Base-by-base conservation (phyloP, 2,888 invertebrate genomes). In the Agrotis clavis region DNA sequence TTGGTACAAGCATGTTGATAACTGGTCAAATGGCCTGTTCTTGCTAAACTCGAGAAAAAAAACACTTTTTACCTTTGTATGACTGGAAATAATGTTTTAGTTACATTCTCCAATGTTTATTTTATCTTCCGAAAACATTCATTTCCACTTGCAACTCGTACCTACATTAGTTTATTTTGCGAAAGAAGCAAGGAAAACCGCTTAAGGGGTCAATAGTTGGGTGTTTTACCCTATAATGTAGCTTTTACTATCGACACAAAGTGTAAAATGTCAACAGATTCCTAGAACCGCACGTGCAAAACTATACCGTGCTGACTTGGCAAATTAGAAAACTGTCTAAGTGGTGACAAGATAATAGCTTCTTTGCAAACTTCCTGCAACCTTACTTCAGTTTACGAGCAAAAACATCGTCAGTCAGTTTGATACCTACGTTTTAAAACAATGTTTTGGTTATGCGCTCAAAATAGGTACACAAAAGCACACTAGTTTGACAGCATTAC, bases 271-370 rank as follows among this genome's bases (percentile, higher is more conserved):
- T 54, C 41, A 74, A 63, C 13, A 19, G n/a, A 57, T 65, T 57
- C 13, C n/a, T 25, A 21, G 21, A 30, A 48, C 18, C 18, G 53
- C 69, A 76, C 50, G 50, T 81, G 62, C 48, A 62, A 50, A 57
- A 30, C 16, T 74, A 48, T 21, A 53, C 41, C 4, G 45, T 66
- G 62, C 54, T 63, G 57, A 56, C 50, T 63, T 77, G 61, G 59
- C 60, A 67, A 63, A 79, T 77, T 77, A 63, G 19, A 67, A 77
- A 67, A 80, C 25, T 75, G 64, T 80, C 51, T 68, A 21, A 67
- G 51, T 64, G 16, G 35, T 64, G 64, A 61, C 60, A 51, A 30
- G 56, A 16, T 73, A 54, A 66, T 62, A 53, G 69, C 56, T 57
- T 25, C 16, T 62, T 51, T 56, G 30, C 59, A 65, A 74, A 74